Base-by-base conservation (phyloP, 2,113 vertebrate genomes). In the Burhinus bistriatus region DNA sequence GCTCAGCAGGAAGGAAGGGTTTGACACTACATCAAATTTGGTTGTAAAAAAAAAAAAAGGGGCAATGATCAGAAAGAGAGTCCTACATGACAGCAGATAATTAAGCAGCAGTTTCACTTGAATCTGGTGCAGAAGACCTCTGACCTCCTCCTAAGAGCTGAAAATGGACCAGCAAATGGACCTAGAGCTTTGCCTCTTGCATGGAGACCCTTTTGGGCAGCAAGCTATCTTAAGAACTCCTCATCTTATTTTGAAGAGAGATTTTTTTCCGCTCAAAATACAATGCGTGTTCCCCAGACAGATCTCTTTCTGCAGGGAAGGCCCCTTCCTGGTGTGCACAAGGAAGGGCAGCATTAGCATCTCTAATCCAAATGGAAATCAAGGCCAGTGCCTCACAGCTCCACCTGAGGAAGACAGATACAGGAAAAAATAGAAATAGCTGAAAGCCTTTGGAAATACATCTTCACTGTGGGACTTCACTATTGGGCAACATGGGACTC, bases 261-360 rank as follows among this genome's bases (percentile, higher is more conserved):
- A 9, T 19, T 12, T 32, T 57, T 34, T 32, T 19, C 22, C 23
- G 52, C 76, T 32, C 26, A 32, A 47, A 70, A 85, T 5, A 45
- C 13, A 29, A 2, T 0, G 1, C 1, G 1, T 16, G 22, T 32
- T 36, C n/a, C 10, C 2, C 45, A 47, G 34, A 26, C 36, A 21
- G 4, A 4, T 36, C 45, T 65, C 44, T 51, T 84, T 82, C 54
- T 1, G 2, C 36, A 69, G 19, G n/a, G 16, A 87, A 87, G 21
- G n/a, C 19, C 25, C 44, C 32, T 78, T 22, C 36, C 68, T 20
- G 15, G 32, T 15, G 4, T 3, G 10, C 0, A 1, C 14, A n/a
- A n/a, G 52, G 19, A 78, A 65, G 36, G 36, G 62, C n/a, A 45
- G 89, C 58, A 32, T 47, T 32, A 52, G 69, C 90, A 44, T 83